phyloP scores from a whole-genome alignment of 2,888 invertebrate species.

The Strigamia transsilvanica region DNA sequence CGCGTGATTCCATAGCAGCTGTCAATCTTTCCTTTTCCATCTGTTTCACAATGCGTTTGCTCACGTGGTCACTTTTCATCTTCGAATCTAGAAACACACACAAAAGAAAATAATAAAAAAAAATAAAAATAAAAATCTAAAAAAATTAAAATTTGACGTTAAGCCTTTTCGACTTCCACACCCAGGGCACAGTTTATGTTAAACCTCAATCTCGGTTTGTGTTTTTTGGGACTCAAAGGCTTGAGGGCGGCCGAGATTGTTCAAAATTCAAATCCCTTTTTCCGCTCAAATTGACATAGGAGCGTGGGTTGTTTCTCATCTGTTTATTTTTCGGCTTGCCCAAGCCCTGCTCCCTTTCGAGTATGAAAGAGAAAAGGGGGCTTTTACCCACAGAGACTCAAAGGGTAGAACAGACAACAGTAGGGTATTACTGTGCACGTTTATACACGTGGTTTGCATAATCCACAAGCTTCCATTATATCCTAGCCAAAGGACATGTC shows the following conservation, averaged over 20 bases:
- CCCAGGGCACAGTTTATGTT: neutral
- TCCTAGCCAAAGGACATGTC: neutral
- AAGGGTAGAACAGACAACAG: conserved; percentile 21
- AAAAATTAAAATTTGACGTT: neutral
- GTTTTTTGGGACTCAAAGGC: conserved; percentile 38
- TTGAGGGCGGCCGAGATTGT: conserved; percentile 42
- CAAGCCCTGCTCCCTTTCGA: conserved; percentile 14
- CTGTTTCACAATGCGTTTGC: conserved; percentile 23
- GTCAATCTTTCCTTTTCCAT: conserved; percentile 23
- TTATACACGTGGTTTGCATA: conserved; percentile 41
- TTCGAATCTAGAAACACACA: neutral
- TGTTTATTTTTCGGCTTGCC: conserved; percentile 41
- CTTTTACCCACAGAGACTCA: neutral
- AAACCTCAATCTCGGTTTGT: conserved; percentile 36
- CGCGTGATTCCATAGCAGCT: conserved; percentile 5
- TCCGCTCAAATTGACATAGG: conserved; percentile 39
- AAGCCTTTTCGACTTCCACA: conserved; percentile 12
- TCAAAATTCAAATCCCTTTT: conserved; percentile 40
- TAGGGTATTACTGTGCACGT: conserved; percentile 1
- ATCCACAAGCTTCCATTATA: conserved; percentile 39
- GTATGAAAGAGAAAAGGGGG: neutral
- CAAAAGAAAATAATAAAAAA: too few relatives aligned
- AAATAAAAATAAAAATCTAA: neutral
- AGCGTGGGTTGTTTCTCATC: conserved; percentile 38
- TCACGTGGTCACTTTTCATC: neutral